Evolutionary conservation across 2,888 invertebrate genomes (phyloP).

Genomic region (Chaitophorus viminalis): DNA sequence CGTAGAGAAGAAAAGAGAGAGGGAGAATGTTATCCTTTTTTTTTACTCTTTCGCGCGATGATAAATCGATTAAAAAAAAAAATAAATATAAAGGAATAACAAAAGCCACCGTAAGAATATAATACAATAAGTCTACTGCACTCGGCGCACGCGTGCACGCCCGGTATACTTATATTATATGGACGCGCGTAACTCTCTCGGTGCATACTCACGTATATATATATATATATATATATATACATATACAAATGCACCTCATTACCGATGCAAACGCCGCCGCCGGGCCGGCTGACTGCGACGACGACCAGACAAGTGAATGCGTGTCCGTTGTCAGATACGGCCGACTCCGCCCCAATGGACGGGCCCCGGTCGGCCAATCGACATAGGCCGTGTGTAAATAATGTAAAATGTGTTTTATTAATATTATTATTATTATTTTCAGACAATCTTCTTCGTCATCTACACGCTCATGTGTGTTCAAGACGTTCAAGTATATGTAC

Average conservation of each 20-base stretch:
- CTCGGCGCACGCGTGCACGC: background rate
- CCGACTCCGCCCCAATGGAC: constrained; percentile 56
- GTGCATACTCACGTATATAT: background rate
- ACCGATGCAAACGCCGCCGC: constrained; percentile 35
- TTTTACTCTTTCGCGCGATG: background rate
- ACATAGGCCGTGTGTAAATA: constrained; percentile 4
- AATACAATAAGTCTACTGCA: constrained; percentile 7
- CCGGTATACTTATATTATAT: background rate
- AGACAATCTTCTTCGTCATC: background rate
- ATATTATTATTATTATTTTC: background rate
- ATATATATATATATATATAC: background rate
- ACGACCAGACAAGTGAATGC: constrained; percentile 24
- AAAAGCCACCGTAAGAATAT: background rate
- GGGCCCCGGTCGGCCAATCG: constrained; percentile 54
- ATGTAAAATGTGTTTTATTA: background rate
- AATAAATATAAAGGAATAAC: background rate
- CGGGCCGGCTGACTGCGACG: background rate
- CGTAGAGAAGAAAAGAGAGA: background rate
- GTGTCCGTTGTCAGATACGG: constrained; percentile 38
- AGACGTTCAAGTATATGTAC: too few relatives aligned
- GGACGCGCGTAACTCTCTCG: background rate
- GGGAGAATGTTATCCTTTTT: background rate
- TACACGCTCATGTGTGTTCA: background rate
- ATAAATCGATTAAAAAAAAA: constrained; percentile 17
- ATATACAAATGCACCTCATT: constrained; percentile 12